Conservation (phyloP, 1,140 invertebrate species). For the Delia radicum region DNA sequence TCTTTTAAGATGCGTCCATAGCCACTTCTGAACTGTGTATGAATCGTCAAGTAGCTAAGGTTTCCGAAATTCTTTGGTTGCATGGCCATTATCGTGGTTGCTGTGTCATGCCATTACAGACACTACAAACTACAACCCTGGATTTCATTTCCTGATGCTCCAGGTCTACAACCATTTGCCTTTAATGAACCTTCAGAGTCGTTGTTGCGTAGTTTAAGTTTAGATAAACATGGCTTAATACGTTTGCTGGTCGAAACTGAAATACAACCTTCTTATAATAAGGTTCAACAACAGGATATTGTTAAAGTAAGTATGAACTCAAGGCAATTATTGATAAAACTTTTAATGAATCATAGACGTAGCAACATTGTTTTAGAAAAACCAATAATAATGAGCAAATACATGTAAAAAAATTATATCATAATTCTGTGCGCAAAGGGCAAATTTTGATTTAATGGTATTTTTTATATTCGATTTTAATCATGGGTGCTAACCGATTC, state of each 20-base stretch:
- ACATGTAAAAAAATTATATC: too few relatives aligned
- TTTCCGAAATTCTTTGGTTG: constrained; percentile 62
- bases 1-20: constrained; percentile 41
- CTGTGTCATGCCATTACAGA: constrained; percentile 57
- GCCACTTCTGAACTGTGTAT: constrained; percentile 59
- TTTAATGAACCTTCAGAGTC: constrained; percentile 23
- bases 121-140: constrained; percentile 54
- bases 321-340: not conserved
- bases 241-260: constrained; percentile 42
- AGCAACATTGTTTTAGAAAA: too few relatives aligned
- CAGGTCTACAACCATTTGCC: constrained; percentile 43
- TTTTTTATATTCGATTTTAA: too few relatives aligned
- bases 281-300: constrained; percentile 20
- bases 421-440: too few relatives aligned
- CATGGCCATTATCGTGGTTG: constrained; percentile 58
- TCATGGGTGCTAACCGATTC: too few relatives aligned
- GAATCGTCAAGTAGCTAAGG: constrained; percentile 58
- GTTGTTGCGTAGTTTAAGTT: constrained; percentile 29
- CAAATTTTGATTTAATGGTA: too few relatives aligned
- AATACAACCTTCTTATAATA: constrained; percentile 28
- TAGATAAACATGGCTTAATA: constrained; percentile 32
- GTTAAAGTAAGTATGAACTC: constrained; percentile 37
- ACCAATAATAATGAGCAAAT: too few relatives aligned
- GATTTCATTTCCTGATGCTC: constrained; percentile 45
- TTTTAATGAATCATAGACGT: too few relatives aligned